Evolutionary conservation across 2,888 invertebrate genomes (phyloP), one percentile per base, ranked within the genome.

Genomic region (Zele albiditarsus): DNA sequence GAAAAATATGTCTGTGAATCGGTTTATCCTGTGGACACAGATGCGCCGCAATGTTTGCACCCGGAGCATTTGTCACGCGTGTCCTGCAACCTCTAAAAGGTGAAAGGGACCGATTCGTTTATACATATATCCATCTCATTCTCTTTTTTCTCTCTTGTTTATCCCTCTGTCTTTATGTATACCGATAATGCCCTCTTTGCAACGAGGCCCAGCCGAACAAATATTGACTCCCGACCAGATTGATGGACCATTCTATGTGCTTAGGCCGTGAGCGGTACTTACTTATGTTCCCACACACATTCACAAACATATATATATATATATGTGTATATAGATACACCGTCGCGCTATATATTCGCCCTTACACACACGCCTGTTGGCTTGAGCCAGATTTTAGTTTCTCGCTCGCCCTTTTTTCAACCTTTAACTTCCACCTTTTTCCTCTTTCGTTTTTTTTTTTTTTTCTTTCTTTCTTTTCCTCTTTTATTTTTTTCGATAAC

Each of bases 51-150:
- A 77, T 88, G 86, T 89, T 89, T 89, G 86, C 87, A 81, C 82
- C 83, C 80, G 81, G 81, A 84, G 88, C 89, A 89, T 89, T 89
- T 89, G 89, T 89, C 89, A 89, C 89, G 88, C 89, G 89, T 89
- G 89, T 89, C 88, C 84, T 81, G 84, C 81, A 81, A 83, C 82
- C 25, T 75, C 27, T 81, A 81, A 84, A 85, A 82, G 82, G 79
- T 80, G 80, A 83, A 87, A 86, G 86, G 86, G 85, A 87, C 85
- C 86, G 84, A 82, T 81, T 74, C 25, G 70, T 66, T 57, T 58
- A 65, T 33, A 62, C 46, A 62, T 33, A n/a, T 60, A 33, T 63
- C 38, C n/a, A 33, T 42, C 62, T 62, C 62, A 62, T 60, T 62
- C 42, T 71, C n/a, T 67, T 28, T 20, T 28, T 53, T 27, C 46